phyloP scores from a whole-genome alignment of 2,113 vertebrate species.

The Syngnathus typhle region DNA sequence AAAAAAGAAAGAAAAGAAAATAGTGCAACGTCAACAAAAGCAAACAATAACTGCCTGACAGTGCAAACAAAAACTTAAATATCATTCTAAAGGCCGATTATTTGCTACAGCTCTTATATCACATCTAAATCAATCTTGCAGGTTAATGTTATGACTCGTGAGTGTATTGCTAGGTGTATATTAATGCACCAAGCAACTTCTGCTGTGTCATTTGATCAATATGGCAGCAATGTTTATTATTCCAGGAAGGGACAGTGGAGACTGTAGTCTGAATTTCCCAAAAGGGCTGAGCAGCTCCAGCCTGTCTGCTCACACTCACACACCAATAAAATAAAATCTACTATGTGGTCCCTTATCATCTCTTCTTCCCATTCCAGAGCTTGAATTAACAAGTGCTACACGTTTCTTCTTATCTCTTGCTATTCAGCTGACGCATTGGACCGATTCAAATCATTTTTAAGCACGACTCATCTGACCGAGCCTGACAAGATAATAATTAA shows the following conservation, averaged over 20 bases:
- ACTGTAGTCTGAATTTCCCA: constrained; percentile 31
- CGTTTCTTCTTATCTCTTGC: not conserved
- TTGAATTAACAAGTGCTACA: not conserved
- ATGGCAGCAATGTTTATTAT: constrained; percentile 53
- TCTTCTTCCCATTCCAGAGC: constrained; percentile 4
- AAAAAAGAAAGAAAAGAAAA: not conserved
- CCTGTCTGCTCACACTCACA: constrained; percentile 23
- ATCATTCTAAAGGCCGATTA: not conserved
- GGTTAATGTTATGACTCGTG: not conserved
- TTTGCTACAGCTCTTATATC: not conserved
- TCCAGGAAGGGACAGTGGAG: constrained; percentile 42
- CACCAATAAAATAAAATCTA: constrained; percentile 21
- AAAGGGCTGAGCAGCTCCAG: constrained; percentile 4
- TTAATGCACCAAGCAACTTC: constrained; percentile 33
- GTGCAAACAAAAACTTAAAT: not conserved
- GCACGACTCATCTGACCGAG: not conserved
- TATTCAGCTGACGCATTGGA: not conserved
- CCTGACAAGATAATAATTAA: not conserved
- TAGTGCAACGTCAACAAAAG: not conserved
- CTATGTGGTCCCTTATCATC: not conserved
- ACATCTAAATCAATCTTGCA: not conserved
- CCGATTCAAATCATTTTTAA: not conserved
- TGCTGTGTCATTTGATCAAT: constrained; percentile 59
- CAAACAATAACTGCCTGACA: not conserved
- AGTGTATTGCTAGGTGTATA: constrained; percentile 16